Evolutionary conservation across 2,113 vertebrate genomes (phyloP), one percentile per base, ranked within the genome.

Genomic region (Corythornis cristatus): DNA sequence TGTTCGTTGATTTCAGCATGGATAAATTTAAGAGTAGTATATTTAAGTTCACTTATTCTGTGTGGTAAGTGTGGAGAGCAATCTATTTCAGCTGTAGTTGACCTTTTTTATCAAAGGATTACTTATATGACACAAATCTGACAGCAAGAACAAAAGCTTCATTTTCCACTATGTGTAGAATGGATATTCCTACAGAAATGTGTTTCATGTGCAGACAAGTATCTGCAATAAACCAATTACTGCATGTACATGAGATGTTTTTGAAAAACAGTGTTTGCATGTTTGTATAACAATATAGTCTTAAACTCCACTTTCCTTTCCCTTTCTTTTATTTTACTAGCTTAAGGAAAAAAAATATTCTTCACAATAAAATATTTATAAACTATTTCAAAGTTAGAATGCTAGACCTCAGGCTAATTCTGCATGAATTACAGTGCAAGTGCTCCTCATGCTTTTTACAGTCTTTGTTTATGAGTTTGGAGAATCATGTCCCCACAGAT

Each of bases 391-490:
- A 77, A 71, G 40, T 42, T 77, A 61, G 45, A 86, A 79, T 70
- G 50, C n/a, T n/a, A 79, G 65, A 91, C 64, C 76, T 77, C 45
- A 65, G 85, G 71, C 1, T 0, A 84, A 81, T 85, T 86, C n/a
- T 56, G 56, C 54, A 5, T 4, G 9, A 29, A n/a, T 43, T 86
- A 8, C n/a, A 67, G 81, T 62, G 22, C 73, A 82, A 58, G 65
- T 83, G 43, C 45, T 66, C 15, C 70, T 81, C 2, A 0, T 81
- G 66, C 21, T 76, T 82, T 84, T 45, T 40, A 23, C 26, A 33
- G 54, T 60, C 60, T 48, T 74, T 86, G 94, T 94, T 96, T 94
- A 58, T 29, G 88, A 89, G 53, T 46, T 76, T 35, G 48, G 79
- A 89, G 71, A 75, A 71, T 88, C 15, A 4, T 54, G 48, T 96